phyloP scores from a whole-genome alignment of 2,113 vertebrate genomes.

The Alligator sinensis region DNA sequence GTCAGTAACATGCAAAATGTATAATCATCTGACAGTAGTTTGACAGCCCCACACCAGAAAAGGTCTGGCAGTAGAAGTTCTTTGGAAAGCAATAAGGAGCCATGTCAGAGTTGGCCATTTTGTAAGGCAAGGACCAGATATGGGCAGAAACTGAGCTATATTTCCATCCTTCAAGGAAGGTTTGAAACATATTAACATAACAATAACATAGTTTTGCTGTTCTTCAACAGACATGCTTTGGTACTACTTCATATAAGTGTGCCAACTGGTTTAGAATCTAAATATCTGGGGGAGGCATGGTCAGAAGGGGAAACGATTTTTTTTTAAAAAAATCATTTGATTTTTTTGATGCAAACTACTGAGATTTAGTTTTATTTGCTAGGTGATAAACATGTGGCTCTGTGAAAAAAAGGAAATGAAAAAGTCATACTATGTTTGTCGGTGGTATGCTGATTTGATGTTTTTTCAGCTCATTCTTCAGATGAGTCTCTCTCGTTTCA shows the following conservation, averaged over 20 bases:
- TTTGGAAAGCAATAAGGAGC: not conserved
- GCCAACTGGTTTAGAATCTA: not conserved
- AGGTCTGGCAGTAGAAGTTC: not conserved
- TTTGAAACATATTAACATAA: not conserved
- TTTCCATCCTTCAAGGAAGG: not conserved
- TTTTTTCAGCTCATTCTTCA: conserved; percentile 76
- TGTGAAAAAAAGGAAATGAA: not conserved
- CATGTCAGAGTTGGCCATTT: not conserved
- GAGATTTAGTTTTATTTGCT: not conserved
- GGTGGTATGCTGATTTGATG: conserved; percentile 73
- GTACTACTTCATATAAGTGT: not conserved
- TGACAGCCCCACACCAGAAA: not conserved
- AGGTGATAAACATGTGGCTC: not conserved
- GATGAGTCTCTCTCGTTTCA: conserved; percentile 72
- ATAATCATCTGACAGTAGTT: not conserved
- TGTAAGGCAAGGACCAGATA: not conserved
- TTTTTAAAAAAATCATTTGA: not conserved
- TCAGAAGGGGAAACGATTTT: not conserved
- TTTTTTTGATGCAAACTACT: not conserved
- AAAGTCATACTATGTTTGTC: conserved; percentile 74
- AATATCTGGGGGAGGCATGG: not conserved
- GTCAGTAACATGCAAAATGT: not conserved
- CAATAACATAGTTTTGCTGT: not conserved
- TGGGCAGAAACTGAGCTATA: not conserved
- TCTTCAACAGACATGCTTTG: not conserved